Evolutionary conservation across 2,797 vertebrate genomes (phyloP), one percentile per base, ranked within the genome.

Genomic region (Chaenodraco wilsoni): DNA sequence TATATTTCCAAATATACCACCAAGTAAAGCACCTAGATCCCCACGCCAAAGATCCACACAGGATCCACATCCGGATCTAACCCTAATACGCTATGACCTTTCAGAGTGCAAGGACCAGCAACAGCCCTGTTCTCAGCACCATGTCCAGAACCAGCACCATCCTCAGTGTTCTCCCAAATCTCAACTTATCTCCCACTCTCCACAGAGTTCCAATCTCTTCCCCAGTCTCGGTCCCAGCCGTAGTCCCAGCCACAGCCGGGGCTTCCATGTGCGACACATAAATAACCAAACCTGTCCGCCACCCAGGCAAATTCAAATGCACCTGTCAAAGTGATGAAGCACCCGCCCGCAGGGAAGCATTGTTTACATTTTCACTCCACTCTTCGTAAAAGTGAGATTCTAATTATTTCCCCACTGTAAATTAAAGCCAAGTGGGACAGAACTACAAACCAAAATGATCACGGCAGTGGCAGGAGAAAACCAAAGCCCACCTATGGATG

Each of bases 291-390:
- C 95, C 95, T 96, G 96, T 96, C 96, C 95, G 95, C 96, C 97
- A 96, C 97, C 96, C 96, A 96, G 95, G 95, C 96, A 98, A 99
- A 99, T 98, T 99, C 97, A 99, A 99, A 99, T 97, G 96, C 95
- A 98, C 96, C 97, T 98, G 98, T 98, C 98, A 99, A 96, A 92
- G 97, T 99, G 98, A 98, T 98, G 95, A 98, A 99, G 97, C 95
- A 98, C 97, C 97, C 95, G 97, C 97, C 97, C 96, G 96, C 95
- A 97, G 97, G 97, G 96, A 97, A 96, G 96, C 96, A 98, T 98
- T 99, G 97, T 99, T 99, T 99, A 99, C 97, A 99, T 98, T 99
- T 98, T 98, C 97, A 96, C 96, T 98, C 96, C 95, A 96, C 96
- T 98, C 96, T 96, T 97, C 93, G 95, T 94, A 96, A 97, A 97